Evolutionary conservation across 2,888 invertebrate genomes (phyloP).

Genomic region (Theodoxus fluviatilis): DNA sequence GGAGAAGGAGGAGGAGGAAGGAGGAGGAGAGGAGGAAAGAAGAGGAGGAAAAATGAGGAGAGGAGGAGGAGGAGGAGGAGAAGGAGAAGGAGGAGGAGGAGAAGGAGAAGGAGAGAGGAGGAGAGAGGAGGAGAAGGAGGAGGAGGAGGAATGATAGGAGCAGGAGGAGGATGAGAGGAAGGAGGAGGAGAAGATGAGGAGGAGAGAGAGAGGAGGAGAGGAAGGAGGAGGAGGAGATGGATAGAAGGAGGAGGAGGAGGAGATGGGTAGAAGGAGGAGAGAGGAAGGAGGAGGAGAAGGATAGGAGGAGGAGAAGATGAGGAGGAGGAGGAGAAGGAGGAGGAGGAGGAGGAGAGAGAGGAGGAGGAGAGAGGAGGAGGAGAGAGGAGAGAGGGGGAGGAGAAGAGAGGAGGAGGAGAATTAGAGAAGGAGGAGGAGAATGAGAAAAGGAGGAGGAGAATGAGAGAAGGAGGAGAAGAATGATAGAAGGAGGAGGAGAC

Average conservation of each 20-base stretch:
- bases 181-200: background rate
- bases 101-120: background rate
- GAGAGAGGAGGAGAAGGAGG: slow-evolving; percentile 1
- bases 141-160: background rate
- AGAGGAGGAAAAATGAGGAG: background rate
- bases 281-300: background rate
- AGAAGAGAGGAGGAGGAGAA: background rate
- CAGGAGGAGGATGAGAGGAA: background rate
- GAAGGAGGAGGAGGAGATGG: background rate
- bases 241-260: background rate
- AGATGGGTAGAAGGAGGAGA: background rate
- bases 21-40: background rate
- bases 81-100: background rate
- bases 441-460: background rate
- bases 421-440: background rate
- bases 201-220: background rate
- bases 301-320: background rate
- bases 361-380: background rate
- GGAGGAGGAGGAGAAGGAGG: background rate
- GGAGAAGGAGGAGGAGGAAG: background rate
- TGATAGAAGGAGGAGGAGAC: slow-evolving; percentile 10
- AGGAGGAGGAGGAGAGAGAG: background rate
- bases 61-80: background rate
- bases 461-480: slow-evolving; percentile 6
- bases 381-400: background rate